Percentiles rank a stretch among this genome's conserved stretches.
These are phyloP conservation scores for Leuciscus waleckii DNA, from an alignment of 2,797 vertebrate genomes.

Conservation along the genomic window DNA sequence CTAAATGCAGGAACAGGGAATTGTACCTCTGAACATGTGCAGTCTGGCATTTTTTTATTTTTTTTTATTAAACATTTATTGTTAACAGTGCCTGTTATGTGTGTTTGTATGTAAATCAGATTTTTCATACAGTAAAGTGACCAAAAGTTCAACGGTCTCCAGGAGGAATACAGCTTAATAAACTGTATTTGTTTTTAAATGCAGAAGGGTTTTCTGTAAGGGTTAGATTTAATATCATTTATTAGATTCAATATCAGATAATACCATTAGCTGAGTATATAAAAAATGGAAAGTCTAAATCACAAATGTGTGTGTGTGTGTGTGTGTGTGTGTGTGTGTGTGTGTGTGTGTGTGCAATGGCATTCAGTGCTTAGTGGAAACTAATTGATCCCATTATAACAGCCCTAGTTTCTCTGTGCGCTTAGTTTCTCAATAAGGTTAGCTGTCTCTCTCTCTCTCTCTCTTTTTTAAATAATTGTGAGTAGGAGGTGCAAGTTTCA, in stretches of 20 bases:
- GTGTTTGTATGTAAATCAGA: constrained; percentile 25
- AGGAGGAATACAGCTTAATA: no score
- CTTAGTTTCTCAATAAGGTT: constrained; percentile 30
- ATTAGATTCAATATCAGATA: not conserved
- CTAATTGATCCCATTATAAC: constrained; percentile 18
- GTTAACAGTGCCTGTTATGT: not conserved
- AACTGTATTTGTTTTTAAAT: no score
- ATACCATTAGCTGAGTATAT: not conserved
- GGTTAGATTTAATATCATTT: not conserved
- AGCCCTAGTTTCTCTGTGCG: constrained; percentile 49
- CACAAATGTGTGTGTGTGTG: no score
- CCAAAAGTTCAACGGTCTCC: no score
- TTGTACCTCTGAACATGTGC: not conserved
- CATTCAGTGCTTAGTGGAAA: not conserved
- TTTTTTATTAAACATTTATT: not conserved
- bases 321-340: no score
- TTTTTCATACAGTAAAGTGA: not conserved
- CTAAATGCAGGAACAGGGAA: constrained; percentile 30
- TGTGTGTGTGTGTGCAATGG: not conserved
- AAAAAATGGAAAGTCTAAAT: not conserved
- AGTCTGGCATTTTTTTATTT: constrained; percentile 1
- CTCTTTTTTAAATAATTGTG: not conserved
- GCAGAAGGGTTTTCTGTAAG: not conserved
- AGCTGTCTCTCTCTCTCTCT: constrained; percentile 18
- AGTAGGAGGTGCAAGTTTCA: constrained; percentile 52